Percentiles rank a stretch among this genome's conserved stretches.
Conservation (phyloP, 1,140 invertebrate species). For the Ips nitidus region DNA sequence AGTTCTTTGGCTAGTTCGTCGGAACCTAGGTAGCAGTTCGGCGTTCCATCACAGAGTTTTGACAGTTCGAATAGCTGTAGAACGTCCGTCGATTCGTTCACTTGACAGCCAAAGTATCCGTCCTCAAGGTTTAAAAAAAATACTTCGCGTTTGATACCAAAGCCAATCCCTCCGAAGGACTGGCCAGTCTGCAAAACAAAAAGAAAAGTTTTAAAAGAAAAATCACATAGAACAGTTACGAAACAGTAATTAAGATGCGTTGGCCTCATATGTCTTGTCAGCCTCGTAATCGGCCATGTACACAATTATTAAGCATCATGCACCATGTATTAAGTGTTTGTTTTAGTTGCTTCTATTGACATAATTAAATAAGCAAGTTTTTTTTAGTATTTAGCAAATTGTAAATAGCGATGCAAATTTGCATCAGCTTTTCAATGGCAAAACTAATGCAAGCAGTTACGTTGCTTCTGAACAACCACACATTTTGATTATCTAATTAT, state of each 20-base stretch:
- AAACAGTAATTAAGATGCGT: constrained; percentile 4
- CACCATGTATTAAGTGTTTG: constrained; percentile 11
- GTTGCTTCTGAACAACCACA: not conserved
- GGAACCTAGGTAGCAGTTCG: constrained; percentile 87
- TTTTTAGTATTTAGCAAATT: not conserved
- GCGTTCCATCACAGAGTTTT: constrained; percentile 86
- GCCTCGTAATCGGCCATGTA: constrained; percentile 11
- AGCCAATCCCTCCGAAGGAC: constrained; percentile 71
- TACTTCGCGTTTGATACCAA: constrained; percentile 84
- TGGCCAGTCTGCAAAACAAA: constrained; percentile 68
- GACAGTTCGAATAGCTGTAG: constrained; percentile 93
- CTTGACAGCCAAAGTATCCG: constrained; percentile 96
- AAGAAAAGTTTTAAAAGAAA: constrained; percentile 42
- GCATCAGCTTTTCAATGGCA: not conserved
- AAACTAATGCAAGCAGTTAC: not conserved
- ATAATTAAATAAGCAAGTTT: constrained; percentile 13
- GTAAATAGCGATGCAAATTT: not conserved
- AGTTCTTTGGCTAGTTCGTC: constrained; percentile 87
- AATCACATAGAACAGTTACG: constrained; percentile 8
- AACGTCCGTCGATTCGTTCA: constrained; percentile 92
- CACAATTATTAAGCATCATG: constrained; percentile 14
- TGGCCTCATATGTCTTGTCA: constrained; percentile 9
- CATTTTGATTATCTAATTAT: not conserved
- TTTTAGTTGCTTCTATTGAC: constrained; percentile 1
- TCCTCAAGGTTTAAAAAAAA: constrained; percentile 96